A percentile compares a stretch with the other conserved stretches of the same genome.
These are phyloP conservation scores for Strigamia crassipes DNA, from an alignment of 2,888 invertebrate species.

Conservation along the genomic window DNA sequence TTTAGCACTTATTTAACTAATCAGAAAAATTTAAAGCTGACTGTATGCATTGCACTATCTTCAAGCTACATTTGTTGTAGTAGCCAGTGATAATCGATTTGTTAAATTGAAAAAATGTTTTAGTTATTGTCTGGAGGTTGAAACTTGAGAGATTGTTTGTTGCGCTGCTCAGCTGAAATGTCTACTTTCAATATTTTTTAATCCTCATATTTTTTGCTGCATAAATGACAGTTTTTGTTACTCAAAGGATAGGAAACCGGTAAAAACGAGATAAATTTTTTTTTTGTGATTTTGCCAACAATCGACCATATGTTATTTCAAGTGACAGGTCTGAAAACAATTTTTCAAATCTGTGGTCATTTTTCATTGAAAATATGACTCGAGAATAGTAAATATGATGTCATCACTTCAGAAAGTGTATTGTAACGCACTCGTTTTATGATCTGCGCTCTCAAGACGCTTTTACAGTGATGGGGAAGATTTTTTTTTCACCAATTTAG, in stretches of 20 bases:
- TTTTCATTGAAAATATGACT: not conserved
- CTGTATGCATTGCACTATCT: not conserved
- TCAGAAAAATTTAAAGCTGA: conserved; percentile 24
- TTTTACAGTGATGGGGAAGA: not conserved
- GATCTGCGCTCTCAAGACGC: not conserved
- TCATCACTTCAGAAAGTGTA: not conserved
- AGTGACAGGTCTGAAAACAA: no score
- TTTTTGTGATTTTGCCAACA: no score
- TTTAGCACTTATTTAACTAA: conserved; percentile 29
- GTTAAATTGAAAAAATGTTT: not conserved
- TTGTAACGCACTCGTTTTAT: not conserved
- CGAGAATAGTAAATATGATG: not conserved
- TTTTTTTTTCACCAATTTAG: not conserved
- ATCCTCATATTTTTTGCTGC: no score
- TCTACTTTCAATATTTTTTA: no score
- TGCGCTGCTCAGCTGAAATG: not conserved
- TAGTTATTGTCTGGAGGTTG: not conserved
- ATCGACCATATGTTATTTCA: no score
- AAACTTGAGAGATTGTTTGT: not conserved
- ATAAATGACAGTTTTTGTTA: no score
- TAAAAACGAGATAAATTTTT: no score
- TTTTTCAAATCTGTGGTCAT: no score
- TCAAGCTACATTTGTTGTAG: not conserved
- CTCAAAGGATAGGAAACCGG: no score
- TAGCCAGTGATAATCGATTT: not conserved